A percentile compares a stretch with the other conserved stretches of the same genome.
Evolutionary conservation across 2,113 vertebrate genomes (phyloP).

Genomic region (Trochalopteron elliotii): DNA sequence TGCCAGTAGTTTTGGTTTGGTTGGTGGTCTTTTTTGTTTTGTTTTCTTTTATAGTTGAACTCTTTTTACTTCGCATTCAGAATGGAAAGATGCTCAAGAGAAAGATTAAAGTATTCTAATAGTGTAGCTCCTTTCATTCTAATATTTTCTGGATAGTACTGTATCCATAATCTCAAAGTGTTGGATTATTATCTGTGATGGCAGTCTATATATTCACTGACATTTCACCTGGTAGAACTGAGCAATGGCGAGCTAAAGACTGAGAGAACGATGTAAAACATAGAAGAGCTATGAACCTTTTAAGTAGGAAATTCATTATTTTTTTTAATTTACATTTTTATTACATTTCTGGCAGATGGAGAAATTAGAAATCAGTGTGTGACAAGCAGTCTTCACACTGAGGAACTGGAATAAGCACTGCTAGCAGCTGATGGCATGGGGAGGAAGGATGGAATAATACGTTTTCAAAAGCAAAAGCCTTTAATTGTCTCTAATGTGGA

Average conservation of each 20-base stretch:
- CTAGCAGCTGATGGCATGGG: not conserved
- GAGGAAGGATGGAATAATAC: not conserved
- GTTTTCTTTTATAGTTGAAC: not conserved
- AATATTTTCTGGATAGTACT: not conserved
- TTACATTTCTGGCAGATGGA: conserved; percentile 32
- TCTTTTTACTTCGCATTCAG: not conserved
- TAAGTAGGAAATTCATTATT: not conserved
- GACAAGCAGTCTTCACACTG: not conserved
- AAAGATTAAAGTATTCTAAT: not conserved
- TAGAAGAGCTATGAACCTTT: not conserved
- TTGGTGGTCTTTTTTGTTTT: not conserved
- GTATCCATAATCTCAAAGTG: not conserved
- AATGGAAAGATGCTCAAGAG: not conserved
- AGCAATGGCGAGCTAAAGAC: not conserved
- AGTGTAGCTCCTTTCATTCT: not conserved
- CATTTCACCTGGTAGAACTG: not conserved
- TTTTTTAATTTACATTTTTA: conserved; percentile 60
- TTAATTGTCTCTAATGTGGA: not conserved
- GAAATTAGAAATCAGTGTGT: conserved; percentile 23
- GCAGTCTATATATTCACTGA: not conserved
- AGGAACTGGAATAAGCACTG: not conserved
- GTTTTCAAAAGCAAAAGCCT: not conserved
- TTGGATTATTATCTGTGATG: not conserved
- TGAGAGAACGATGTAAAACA: not conserved
- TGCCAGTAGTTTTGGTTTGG: not conserved